Conservation (phyloP, 1,140 invertebrate genomes). For the Mizuhopecten yessoensis region DNA sequence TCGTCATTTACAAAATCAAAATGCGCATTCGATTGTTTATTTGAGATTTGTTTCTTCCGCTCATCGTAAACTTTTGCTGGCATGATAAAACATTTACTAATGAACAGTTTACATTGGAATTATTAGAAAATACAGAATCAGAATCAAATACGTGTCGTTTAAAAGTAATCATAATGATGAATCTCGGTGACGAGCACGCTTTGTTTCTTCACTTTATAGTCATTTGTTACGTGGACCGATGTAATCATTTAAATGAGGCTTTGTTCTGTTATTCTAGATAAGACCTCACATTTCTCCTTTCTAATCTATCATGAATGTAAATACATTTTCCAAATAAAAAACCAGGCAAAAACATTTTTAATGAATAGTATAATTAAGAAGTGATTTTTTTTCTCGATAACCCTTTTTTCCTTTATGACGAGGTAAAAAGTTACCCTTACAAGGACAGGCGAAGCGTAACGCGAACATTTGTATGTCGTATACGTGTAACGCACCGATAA, state of each 20-base stretch:
- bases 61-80: background rate
- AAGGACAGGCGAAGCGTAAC: no score
- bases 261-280: background rate
- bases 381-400: no score
- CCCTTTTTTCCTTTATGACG: no score
- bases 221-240: background rate
- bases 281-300: background rate
- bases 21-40: background rate
- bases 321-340: no score
- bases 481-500: no score
- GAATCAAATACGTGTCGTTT: background rate
- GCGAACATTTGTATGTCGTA: no score
- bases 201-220: background rate
- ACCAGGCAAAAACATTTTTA: no score
- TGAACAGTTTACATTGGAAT: background rate
- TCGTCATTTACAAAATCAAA: background rate
- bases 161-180: background rate
- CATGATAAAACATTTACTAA: conserved; percentile 10
- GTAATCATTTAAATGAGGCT: background rate
- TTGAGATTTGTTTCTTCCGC: background rate
- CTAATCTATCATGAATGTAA: no score
- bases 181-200: background rate
- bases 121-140: background rate
- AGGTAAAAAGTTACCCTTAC: no score
- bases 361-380: no score